Evolutionary conservation across 2,888 invertebrate genomes (phyloP).

Genomic region (Busseola fusca): DNA sequence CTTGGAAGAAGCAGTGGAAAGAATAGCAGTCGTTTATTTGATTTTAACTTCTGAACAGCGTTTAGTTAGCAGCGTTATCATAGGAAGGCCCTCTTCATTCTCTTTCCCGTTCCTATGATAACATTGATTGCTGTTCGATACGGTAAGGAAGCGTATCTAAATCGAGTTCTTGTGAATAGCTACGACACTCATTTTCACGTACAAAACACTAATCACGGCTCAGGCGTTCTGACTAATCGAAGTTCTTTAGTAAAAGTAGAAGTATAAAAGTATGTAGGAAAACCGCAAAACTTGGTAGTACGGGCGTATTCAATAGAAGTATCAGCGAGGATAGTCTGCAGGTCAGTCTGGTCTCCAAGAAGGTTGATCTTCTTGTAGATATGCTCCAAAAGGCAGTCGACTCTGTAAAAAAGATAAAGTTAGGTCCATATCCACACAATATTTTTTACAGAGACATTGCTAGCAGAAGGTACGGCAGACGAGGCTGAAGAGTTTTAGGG

Average conservation of each 20-base stretch:
- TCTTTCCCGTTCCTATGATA: too few relatives aligned
- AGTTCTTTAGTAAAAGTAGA: slow-evolving; percentile 47
- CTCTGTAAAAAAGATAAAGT: slow-evolving; percentile 18
- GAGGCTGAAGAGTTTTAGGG: background rate
- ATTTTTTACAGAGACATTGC: background rate
- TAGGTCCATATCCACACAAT: background rate
- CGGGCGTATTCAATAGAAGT: slow-evolving; percentile 36
- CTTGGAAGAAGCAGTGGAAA: too few relatives aligned
- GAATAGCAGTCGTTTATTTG: too few relatives aligned
- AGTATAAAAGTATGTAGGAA: slow-evolving; percentile 32
- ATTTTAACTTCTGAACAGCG: background rate
- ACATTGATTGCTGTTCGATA: background rate
- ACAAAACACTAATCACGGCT: slow-evolving; percentile 13
- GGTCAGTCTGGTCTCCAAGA: slow-evolving; percentile 42
- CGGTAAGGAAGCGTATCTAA: background rate
- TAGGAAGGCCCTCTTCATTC: too few relatives aligned
- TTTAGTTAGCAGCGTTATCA: too few relatives aligned
- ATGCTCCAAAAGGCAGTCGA: slow-evolving; percentile 30
- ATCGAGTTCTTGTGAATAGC: background rate
- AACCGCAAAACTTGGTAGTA: slow-evolving; percentile 2
- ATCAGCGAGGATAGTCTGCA: slow-evolving; percentile 35
- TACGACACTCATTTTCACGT: background rate
- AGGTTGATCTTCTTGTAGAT: slow-evolving; percentile 35
- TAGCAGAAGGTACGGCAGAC: background rate
- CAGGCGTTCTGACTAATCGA: slow-evolving; percentile 23